phyloP scores from a whole-genome alignment of 2,113 vertebrate genomes.

The Gambusia affinis region DNA sequence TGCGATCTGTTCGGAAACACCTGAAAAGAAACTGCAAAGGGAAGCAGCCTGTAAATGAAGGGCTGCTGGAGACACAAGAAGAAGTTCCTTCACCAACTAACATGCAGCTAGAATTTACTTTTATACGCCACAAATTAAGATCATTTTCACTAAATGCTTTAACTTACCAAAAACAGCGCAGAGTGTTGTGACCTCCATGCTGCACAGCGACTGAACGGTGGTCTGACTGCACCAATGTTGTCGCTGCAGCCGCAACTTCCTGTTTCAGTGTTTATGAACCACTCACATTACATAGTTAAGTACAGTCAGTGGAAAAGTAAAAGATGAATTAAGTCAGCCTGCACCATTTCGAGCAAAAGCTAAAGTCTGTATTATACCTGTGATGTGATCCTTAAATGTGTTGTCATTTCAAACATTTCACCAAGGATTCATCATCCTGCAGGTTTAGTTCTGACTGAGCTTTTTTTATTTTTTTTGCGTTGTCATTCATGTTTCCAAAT shows the following conservation, averaged over 20 bases:
- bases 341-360: no score
- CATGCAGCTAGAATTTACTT: not conserved
- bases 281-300: not conserved
- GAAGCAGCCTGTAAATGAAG: not conserved
- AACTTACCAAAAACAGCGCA: constrained; percentile 20
- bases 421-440: no score
- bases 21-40: not conserved
- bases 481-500: no score
- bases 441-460: no score
- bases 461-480: no score
- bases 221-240: not conserved
- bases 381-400: no score
- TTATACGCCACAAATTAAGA: not conserved
- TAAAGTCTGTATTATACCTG: no score
- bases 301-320: not conserved
- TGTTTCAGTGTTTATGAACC: not conserved
- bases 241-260: constrained; percentile 12
- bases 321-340: not conserved
- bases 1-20: constrained; percentile 19
- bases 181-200: constrained; percentile 8
- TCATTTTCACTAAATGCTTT: no score
- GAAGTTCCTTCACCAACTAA: not conserved
- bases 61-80: not conserved
- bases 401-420: no score
- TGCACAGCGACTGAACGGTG: not conserved